Evolutionary conservation across 2,113 vertebrate species (phyloP).

Genomic region (Casuarius casuarius): DNA sequence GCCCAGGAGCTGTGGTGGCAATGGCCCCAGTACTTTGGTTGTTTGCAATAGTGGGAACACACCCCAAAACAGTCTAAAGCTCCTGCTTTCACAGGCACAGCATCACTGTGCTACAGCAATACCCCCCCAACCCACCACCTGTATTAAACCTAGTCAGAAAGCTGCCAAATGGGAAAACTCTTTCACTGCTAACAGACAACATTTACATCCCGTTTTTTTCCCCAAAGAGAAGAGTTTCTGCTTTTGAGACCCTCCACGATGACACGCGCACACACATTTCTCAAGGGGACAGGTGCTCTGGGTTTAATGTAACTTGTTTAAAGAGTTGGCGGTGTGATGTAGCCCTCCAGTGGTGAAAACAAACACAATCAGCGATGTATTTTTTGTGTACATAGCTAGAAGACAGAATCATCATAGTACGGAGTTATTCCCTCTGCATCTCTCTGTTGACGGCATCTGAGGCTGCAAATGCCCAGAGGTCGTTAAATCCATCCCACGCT

Average conservation of each 20-base stretch:
- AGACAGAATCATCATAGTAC: rapidly evolving
- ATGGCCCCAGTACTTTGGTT: background rate
- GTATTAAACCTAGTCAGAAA: background rate
- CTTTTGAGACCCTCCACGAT: background rate
- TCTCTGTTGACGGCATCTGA: background rate
- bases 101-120: background rate
- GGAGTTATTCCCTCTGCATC: background rate
- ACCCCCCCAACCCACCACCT: background rate
- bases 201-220: background rate
- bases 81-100: background rate
- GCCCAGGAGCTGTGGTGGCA: background rate
- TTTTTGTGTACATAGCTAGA: background rate
- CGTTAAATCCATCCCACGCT: background rate
- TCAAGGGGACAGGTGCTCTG: background rate
- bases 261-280: background rate
- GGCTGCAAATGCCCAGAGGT: background rate
- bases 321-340: background rate
- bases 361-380: background rate
- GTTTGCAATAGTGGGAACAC: background rate
- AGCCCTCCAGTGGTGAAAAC: slow-evolving; percentile 55
- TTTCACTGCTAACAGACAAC: background rate
- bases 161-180: background rate
- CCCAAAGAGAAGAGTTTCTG: slow-evolving; percentile 18
- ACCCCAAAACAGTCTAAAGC: background rate
- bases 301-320: background rate